Evolutionary conservation across 1,140 invertebrate species (phyloP).

Genomic region (Aphis craccivora): DNA sequence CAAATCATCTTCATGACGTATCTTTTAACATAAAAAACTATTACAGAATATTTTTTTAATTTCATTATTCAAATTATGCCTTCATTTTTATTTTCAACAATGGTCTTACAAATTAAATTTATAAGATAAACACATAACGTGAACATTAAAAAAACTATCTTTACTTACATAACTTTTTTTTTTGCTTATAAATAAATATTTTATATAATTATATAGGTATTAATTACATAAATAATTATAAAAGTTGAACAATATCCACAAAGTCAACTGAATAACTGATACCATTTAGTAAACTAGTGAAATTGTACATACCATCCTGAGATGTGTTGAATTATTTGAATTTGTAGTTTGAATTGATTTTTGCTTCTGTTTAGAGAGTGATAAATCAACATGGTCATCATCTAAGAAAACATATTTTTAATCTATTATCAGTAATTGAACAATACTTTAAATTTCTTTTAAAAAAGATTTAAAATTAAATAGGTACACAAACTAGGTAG

Average conservation of each 20-base stretch:
- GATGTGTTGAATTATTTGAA: neutral
- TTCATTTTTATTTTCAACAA: neutral
- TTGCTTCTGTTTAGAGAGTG: slow-evolving; percentile 24
- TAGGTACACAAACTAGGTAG: neutral
- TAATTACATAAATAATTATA: no score
- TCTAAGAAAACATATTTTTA: neutral
- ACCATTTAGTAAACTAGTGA: no score
- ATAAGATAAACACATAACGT: neutral
- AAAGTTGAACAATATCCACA: no score
- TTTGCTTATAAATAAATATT: no score
- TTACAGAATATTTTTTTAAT: neutral
- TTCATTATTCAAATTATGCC: neutral
- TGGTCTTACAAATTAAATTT: neutral
- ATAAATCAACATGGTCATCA: slow-evolving; percentile 31
- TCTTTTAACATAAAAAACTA: neutral
- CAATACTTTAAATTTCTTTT: neutral
- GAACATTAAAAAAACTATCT: neutral
- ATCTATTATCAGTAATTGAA: neutral
- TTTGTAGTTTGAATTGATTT: neutral
- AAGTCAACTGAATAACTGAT: no score
- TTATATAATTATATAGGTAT: no score
- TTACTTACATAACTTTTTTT: no score
- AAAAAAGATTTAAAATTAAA: neutral
- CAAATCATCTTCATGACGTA: neutral
- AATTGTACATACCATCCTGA: no score